A percentile compares a stretch with the other conserved stretches of the same genome.
These are phyloP conservation scores for Morone saxatilis DNA, from an alignment of 2,113 vertebrate genomes.

Conservation along the genomic window DNA sequence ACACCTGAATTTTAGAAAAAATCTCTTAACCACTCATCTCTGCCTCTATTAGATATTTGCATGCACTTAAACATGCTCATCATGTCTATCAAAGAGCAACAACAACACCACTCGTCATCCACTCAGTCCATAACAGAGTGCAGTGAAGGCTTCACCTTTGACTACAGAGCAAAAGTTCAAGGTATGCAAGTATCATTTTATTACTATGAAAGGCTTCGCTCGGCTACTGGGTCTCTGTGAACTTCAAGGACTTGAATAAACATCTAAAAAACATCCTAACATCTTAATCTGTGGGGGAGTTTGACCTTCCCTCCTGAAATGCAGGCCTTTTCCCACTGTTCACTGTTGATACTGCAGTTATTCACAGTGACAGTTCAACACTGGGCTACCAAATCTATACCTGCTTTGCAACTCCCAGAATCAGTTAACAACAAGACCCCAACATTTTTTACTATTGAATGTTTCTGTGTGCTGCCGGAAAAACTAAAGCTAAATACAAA, in stretches of 20 bases:
- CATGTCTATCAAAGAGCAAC: slow-evolving; percentile 1
- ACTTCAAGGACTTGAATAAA: background rate
- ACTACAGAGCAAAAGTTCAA: background rate
- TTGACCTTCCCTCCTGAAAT: slow-evolving; percentile 5
- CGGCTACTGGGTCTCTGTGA: background rate
- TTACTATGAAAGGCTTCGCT: background rate
- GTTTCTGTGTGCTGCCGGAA: background rate
- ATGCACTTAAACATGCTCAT: background rate
- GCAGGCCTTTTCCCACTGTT: background rate
- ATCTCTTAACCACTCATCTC: background rate
- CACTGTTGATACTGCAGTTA: background rate
- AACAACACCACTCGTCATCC: background rate
- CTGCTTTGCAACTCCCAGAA: background rate
- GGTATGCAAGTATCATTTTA: background rate
- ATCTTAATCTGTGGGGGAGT: background rate
- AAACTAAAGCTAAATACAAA: background rate
- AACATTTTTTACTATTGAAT: background rate
- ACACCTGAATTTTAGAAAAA: background rate
- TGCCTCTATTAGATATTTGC: background rate
- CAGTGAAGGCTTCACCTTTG: background rate
- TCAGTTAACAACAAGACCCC: background rate
- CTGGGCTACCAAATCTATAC: background rate
- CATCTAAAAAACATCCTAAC: background rate
- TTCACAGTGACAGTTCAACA: background rate
- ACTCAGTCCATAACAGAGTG: background rate